phyloP scores from a whole-genome alignment of 2,888 invertebrate genomes.

The Acleris emargana region DNA sequence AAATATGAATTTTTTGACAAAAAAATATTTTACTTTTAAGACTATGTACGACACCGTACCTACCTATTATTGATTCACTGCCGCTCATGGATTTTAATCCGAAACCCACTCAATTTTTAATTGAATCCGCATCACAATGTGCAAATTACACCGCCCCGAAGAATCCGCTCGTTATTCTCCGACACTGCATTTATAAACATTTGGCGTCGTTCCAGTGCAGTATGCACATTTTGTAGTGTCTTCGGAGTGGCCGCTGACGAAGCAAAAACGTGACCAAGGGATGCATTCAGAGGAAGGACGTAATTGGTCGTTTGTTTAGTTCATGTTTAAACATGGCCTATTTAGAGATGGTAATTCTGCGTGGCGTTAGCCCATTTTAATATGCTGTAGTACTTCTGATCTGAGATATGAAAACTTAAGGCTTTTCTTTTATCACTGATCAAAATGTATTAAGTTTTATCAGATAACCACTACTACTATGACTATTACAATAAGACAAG shows the following conservation, averaged over 20 bases:
- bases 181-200: conserved; percentile 72
- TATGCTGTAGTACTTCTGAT: not conserved
- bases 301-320: conserved; percentile 31
- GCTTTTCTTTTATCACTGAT: no score
- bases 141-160: conserved; percentile 46
- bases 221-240: conserved; percentile 66
- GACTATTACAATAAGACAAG: no score
- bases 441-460: no score
- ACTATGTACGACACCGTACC: no score
- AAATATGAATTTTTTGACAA: no score
- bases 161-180: conserved; percentile 66
- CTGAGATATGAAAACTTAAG: no score
- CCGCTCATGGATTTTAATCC: no score
- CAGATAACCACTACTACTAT: no score
- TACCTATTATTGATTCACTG: no score
- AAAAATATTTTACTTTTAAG: no score
- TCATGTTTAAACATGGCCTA: conserved; percentile 33
- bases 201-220: conserved; percentile 67
- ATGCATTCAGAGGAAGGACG: conserved; percentile 24
- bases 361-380: not conserved
- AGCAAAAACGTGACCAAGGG: conserved; percentile 67
- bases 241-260: conserved; percentile 58
- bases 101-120: conserved; percentile 23
- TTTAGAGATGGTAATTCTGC: conserved; percentile 27
- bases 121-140: conserved; percentile 37